Percentiles rank a stretch among this genome's conserved stretches.
phyloP scores from a whole-genome alignment of 2,888 invertebrate genomes.

The Apotomis turbidana region DNA sequence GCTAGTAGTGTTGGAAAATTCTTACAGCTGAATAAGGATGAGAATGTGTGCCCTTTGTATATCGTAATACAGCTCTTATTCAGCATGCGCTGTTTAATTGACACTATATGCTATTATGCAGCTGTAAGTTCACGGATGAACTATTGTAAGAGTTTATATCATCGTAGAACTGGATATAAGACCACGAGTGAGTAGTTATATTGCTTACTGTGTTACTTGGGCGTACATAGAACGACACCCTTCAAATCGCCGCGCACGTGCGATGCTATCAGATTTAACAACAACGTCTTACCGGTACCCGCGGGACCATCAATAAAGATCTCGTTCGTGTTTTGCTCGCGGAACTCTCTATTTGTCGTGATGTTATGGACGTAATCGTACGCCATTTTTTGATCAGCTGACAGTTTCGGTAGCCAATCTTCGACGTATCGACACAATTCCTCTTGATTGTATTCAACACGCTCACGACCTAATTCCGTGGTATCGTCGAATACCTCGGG shows the following conservation, averaged over 20 bases:
- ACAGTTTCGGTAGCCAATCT: constrained; percentile 6
- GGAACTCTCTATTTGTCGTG: neutral
- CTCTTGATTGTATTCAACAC: constrained; percentile 10
- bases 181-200: no score
- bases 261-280: constrained; percentile 25
- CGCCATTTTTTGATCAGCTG: neutral
- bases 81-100: no score
- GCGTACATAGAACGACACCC: constrained; percentile 14
- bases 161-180: no score
- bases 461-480: neutral
- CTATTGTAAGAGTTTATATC: no score
- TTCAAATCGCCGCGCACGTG: constrained; percentile 18
- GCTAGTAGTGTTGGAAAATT: no score
- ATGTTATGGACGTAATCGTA: constrained; percentile 14
- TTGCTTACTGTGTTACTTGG: no score
- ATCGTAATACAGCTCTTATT: no score
- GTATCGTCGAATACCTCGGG: neutral
- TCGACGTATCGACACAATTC: neutral
- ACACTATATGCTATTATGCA: no score
- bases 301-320: constrained; percentile 31
- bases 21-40: no score
- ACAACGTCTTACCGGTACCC: constrained; percentile 28
- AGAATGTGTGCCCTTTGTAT: no score
- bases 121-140: no score
- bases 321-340: constrained; percentile 6